Evolutionary conservation across 1,140 invertebrate species (phyloP).

Genomic region (Tribolium castaneum): DNA sequence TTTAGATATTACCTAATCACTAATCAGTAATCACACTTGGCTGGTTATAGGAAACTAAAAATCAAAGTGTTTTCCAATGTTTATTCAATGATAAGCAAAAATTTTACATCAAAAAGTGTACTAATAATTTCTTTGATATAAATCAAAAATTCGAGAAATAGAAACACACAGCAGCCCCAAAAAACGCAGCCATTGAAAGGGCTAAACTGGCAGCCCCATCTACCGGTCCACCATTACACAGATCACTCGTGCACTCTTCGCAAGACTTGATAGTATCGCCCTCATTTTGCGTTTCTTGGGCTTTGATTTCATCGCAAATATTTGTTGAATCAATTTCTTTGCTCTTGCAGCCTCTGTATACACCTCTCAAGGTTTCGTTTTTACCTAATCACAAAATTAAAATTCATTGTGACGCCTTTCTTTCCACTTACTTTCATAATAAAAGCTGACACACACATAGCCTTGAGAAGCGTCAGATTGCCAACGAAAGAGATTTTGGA

Average conservation of each 20-base stretch:
- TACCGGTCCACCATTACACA: too few species aligned
- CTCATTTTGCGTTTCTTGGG: too few species aligned
- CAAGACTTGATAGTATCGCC: too few species aligned
- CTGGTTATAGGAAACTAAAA: too few species aligned
- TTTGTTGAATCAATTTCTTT: too few species aligned
- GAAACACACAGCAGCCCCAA: neutral
- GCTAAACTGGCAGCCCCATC: too few species aligned
- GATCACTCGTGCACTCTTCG: too few species aligned
- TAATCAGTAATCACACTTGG: too few species aligned
- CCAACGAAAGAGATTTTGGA: neutral
- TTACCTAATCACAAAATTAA: neutral
- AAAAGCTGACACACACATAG: neutral
- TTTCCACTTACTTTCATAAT: neutral
- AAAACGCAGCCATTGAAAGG: neutral
- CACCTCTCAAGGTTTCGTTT: neutral
- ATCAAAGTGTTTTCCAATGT: neutral
- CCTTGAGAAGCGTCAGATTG: neutral
- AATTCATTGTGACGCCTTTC: neutral
- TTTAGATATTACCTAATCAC: too few species aligned
- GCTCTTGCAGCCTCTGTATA: neutral
- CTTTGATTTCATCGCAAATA: too few species aligned
- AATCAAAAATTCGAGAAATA: neutral
- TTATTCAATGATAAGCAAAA: neutral
- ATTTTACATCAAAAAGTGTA: too few species aligned
- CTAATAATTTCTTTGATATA: neutral